A percentile compares a stretch with the other conserved stretches of the same genome.
Evolutionary conservation across 2,888 invertebrate species (phyloP).

Genomic region (Euplexia lucipara): DNA sequence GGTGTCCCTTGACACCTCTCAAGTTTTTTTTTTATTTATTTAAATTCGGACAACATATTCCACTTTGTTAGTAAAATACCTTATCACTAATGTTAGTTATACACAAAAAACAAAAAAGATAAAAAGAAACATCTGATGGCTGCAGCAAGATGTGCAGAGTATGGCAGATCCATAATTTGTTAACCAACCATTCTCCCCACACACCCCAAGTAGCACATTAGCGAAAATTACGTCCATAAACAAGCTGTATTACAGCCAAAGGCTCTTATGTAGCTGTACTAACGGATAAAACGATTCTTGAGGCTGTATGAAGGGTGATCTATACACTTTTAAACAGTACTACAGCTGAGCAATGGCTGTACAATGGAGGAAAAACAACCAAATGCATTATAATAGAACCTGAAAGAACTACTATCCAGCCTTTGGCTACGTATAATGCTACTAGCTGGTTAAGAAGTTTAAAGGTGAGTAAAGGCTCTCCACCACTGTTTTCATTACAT

Average conservation of each 20-base stretch:
- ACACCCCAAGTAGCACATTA: neutral
- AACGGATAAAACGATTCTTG: neutral
- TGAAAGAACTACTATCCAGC: neutral
- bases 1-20: too few relatives aligned
- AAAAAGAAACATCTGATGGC: too few relatives aligned
- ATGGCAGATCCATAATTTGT: too few relatives aligned
- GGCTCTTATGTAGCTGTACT: neutral
- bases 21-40: too few relatives aligned
- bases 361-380: neutral
- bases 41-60: too few relatives aligned
- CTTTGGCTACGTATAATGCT: constrained; percentile 6
- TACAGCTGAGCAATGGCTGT: neutral
- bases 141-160: too few relatives aligned
- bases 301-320: neutral
- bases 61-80: too few relatives aligned
- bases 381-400: neutral
- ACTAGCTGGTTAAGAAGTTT: constrained; percentile 1
- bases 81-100: too few relatives aligned
- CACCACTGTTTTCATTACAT: too few relatives aligned
- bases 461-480: too few relatives aligned
- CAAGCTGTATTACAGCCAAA: neutral
- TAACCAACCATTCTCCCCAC: too few relatives aligned
- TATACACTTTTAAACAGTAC: neutral
- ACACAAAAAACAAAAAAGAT: too few relatives aligned
- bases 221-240: constrained; percentile 1